Conservation (phyloP, 1,140 invertebrate genomes). For the Eufriesea mexicana region DNA sequence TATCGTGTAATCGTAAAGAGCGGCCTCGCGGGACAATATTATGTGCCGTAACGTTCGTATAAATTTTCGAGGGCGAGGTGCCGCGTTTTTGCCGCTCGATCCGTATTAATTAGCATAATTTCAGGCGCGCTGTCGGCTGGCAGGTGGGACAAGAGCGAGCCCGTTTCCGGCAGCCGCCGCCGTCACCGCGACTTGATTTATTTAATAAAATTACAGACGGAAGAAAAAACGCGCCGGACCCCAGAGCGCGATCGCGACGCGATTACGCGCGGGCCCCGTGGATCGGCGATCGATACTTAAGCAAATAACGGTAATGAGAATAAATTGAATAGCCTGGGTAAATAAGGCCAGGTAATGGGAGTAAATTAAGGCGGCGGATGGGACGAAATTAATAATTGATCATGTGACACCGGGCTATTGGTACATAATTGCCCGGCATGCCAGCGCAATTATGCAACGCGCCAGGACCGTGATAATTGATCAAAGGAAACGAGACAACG, state of each 20-base stretch:
- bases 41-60: constrained; percentile 16
- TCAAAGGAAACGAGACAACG: not conserved
- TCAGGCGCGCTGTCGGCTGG: constrained; percentile 32
- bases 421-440: not conserved
- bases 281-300: constrained; percentile 15
- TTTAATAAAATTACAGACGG: constrained; percentile 53
- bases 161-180: constrained; percentile 45
- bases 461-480: not conserved
- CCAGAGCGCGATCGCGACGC: not conserved
- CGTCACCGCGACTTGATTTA: constrained; percentile 46
- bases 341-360: constrained; percentile 20
- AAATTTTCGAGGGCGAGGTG: constrained; percentile 23
- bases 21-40: constrained; percentile 29
- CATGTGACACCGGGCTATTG: not conserved
- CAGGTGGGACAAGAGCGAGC: constrained; percentile 46
- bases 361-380: not conserved
- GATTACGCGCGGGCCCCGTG: not conserved
- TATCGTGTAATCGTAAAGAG: constrained; percentile 41
- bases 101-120: constrained; percentile 56
- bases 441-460: not conserved
- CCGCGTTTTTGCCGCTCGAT: constrained; percentile 18
- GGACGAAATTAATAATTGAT: constrained; percentile 29
- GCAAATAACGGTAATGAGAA: constrained; percentile 37
- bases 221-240: not conserved
- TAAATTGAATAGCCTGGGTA: constrained; percentile 22